Evolutionary conservation across 2,888 invertebrate species (phyloP), one percentile per base, ranked within the genome.

Genomic region (Cremastinae sp.): DNA sequence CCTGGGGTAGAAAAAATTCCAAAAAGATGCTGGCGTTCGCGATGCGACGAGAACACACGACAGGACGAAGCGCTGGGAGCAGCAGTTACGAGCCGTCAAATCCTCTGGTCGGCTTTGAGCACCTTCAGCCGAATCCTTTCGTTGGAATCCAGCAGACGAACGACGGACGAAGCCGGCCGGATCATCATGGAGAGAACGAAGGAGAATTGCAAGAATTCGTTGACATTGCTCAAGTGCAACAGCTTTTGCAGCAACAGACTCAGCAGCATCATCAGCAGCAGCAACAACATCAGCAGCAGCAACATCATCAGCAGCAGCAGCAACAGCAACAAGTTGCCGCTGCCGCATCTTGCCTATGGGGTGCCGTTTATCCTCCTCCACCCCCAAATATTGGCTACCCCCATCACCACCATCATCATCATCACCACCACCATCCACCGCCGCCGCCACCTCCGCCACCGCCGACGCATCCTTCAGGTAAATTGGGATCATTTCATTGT

Each of bases 191-290:
- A 39, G 85, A 86, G 55, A 90, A 82, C 85, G 91, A 87, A 75
- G 86, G 87, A 70, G 89, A 87, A 72, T 81, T 87, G 37, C 86
- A 87, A 72, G 96, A 96, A 91, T 96, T 95, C 90, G 95, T 96
- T 89, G 96, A 96, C 90, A 95, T 95, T 85, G 92, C 95, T 72
- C 95, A 95, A 89, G 95, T 95, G 89, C 95, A 95, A 86, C 93
- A 95, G 89, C 90, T 95, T 83, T 91, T 95, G 83, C 91, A 95
- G 89, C 93, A 93, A 81, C 88, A 88, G 74, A 86, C 87, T 35
- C 89, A 92, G 87, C 88, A 92, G 88, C 90, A 91, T 88, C 83
- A 90, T 87, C 90, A 91, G 88, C 83, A 82, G 1, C 86, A 41
- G 70, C 84, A 82, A 9, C 87, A 64, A 73, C 85, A 83, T 9